A percentile compares a stretch with the other conserved stretches of the same genome.
phyloP scores from a whole-genome alignment of 2,797 vertebrate genomes.

The Myoxocephalus aenaeus region DNA sequence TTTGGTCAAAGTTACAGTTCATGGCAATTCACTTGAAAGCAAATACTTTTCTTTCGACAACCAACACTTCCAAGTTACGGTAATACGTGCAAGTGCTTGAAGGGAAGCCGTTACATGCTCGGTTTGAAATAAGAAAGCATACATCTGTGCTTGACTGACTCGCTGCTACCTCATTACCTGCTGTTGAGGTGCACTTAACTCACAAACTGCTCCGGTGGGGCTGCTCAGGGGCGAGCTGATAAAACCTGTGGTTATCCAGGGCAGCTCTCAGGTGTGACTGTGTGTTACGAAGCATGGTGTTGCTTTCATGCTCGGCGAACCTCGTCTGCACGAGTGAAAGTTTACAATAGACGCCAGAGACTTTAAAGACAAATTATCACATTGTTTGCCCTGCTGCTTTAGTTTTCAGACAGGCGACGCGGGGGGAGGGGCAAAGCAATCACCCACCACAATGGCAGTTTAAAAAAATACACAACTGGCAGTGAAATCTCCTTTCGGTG shows the following conservation, averaged over 20 bases:
- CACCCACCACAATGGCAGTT: neutral
- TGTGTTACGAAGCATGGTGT: conserved; percentile 31
- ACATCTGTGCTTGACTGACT: conserved; percentile 1
- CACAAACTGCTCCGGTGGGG: conserved; percentile 7
- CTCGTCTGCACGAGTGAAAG: conserved; percentile 1
- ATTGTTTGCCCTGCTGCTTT: neutral
- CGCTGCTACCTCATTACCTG: conserved; percentile 40
- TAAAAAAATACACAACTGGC: neutral
- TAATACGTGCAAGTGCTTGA: neutral
- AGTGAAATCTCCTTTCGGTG: neutral
- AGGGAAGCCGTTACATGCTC: neutral
- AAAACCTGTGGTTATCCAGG: conserved; percentile 39
- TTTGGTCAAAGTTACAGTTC: neutral
- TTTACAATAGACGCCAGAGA: neutral
- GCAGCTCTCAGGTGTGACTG: conserved; percentile 54
- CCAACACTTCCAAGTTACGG: neutral
- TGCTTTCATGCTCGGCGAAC: conserved; percentile 44
- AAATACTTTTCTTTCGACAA: neutral
- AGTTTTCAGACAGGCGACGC: neutral
- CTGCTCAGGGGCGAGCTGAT: conserved; percentile 34
- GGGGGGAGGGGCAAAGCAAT: too few relatives aligned
- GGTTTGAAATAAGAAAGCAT: neutral
- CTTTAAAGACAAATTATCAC: conserved; percentile 7
- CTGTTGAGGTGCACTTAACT: conserved; percentile 39
- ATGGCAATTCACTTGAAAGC: neutral